Evolutionary conservation across 2,113 vertebrate genomes (phyloP).

Genomic region (Heterocephalus glaber): DNA sequence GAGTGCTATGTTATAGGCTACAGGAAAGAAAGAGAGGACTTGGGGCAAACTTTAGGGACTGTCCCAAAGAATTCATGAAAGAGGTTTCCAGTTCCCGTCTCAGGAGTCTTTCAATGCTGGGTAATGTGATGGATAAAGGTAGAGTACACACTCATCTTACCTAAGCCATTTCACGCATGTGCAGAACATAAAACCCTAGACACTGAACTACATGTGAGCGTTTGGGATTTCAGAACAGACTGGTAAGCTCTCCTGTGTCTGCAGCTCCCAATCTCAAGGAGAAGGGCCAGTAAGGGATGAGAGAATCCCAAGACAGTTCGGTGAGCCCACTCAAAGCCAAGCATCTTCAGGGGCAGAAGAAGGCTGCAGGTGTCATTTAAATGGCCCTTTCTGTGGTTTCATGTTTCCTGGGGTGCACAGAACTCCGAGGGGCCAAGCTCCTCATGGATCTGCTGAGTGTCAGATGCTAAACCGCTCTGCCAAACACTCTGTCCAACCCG

Average conservation of each 20-base stretch:
- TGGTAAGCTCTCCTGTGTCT: not conserved
- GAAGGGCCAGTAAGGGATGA: not conserved
- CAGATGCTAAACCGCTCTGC: not conserved
- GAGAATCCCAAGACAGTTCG: not conserved
- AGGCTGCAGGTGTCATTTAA: constrained; percentile 48
- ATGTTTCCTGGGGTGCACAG: not conserved
- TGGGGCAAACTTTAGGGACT: not conserved
- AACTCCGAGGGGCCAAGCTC: constrained; percentile 49
- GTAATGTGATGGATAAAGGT: not conserved
- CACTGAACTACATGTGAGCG: not conserved
- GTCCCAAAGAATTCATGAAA: not conserved
- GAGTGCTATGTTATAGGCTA: not conserved
- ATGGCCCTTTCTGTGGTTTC: constrained; percentile 33
- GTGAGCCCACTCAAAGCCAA: constrained; percentile 10
- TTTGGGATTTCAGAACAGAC: not conserved
- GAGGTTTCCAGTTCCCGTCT: not conserved
- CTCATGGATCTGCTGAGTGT: not conserved
- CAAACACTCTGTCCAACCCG: constrained; percentile 1
- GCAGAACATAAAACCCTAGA: not conserved
- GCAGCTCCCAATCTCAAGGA: not conserved
- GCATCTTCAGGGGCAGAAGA: constrained; percentile 3
- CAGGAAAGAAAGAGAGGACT: not conserved
- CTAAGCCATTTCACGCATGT: not conserved
- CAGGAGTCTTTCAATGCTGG: not conserved
- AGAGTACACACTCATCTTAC: not conserved